Base-by-base conservation (phyloP, 2,888 invertebrate genomes). In the Tetanocera ferruginea region DNA sequence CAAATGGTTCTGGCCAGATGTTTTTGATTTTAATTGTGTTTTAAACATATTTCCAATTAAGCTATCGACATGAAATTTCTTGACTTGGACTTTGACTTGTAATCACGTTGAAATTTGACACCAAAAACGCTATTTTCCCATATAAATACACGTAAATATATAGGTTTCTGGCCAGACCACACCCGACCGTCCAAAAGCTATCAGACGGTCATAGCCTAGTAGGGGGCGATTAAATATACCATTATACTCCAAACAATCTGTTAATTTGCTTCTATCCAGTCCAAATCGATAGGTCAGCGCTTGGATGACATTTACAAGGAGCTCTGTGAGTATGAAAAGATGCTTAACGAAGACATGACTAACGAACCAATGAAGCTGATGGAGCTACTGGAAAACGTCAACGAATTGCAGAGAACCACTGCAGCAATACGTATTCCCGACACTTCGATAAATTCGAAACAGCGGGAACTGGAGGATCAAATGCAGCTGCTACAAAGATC, bases 281-380 rank as follows among this genome's bases (percentile, higher is more conserved):
- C 74, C 6, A 51, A 74, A 31, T 19, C 51, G 34, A 19, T 64
- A 17, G 34, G 51, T 19, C 64, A 64, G 52, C 81, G 83, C n/a
- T 78, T 83, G n/a, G 80, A 81, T 8, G 71, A 60, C 8, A 82
- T 83, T 43, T 82, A 81, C 49, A 80, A 82, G 71, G 80, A 83
- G 25, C 77, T 83, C 3, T 82, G 82, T 28, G 82, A 82, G 52
- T 83, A 79, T 66, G 83, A 83, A 8, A 73, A 81, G 49, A 60
- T 60, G 11, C 28, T 82, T 1, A 80, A 79, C 77, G 69, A 72
- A 19, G 64, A 76, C 4, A 76, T 62, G 3, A 77, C 62, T 0
- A 79, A 80, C 19, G 66, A 81, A 0, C 67, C 78, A 9, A 66
- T 77, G 9, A 81, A 82, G 73, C 77, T 83, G 14, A 81, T 83